phyloP scores from a whole-genome alignment of 2,888 invertebrate species.

The Ypsolopha scabrella region DNA sequence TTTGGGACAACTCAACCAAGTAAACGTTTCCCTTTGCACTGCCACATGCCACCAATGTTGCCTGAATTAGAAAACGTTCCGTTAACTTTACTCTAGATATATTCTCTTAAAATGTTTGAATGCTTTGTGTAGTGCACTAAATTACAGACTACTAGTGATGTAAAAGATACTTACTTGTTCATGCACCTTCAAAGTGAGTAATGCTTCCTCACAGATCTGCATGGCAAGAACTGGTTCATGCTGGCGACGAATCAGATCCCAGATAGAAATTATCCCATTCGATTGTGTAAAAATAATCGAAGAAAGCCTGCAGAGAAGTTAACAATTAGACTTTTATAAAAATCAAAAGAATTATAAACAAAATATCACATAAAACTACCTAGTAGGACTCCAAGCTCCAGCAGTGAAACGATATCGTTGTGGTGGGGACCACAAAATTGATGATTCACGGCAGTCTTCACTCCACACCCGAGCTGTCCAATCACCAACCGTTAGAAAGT shows the following conservation, averaged over 20 bases:
- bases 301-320: constrained; percentile 73
- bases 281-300: constrained; percentile 83
- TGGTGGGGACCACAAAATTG: constrained; percentile 88
- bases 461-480: constrained; percentile 95
- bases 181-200: constrained; percentile 51
- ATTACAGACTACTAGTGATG: too few relatives aligned
- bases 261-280: constrained; percentile 85
- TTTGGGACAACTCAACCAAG: constrained; percentile 80
- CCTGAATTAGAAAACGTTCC: constrained; percentile 32
- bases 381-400: constrained; percentile 87
- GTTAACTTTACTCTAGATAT: neutral
- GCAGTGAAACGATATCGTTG: constrained; percentile 75
- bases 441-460: constrained; percentile 92
- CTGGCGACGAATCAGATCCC: constrained; percentile 90
- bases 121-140: neutral
- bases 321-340: neutral
- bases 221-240: constrained; percentile 78
- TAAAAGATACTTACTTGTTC: constrained; percentile 23
- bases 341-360: neutral
- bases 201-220: constrained; percentile 57
- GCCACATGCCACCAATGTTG: constrained; percentile 78
- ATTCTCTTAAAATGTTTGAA: neutral
- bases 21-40: constrained; percentile 78
- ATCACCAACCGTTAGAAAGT: constrained; percentile 93
- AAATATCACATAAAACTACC: constrained; percentile 38